Evolutionary conservation across 2,888 invertebrate genomes (phyloP).

Genomic region (Diarsia mendica): DNA sequence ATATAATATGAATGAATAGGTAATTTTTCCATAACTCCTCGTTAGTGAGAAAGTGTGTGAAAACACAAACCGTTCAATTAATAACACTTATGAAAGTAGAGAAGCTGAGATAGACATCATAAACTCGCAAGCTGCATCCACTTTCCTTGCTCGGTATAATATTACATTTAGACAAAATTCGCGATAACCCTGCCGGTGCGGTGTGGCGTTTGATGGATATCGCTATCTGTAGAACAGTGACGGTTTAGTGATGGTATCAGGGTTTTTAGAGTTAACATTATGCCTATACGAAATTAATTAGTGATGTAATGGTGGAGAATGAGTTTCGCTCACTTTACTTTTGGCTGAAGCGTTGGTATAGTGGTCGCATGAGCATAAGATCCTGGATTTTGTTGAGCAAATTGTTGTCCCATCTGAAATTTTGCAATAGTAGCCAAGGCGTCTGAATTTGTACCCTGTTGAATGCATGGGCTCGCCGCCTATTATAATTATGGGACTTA

Average conservation of each 20-base stretch:
- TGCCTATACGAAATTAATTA: conserved; percentile 6
- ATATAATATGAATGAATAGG: background rate
- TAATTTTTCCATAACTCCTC: background rate
- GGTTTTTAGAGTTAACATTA: conserved; percentile 22
- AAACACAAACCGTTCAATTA: conserved; percentile 32
- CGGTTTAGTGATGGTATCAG: conserved; percentile 38
- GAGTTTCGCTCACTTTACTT: too few relatives aligned
- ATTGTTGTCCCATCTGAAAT: too few relatives aligned
- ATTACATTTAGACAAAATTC: conserved; percentile 25
- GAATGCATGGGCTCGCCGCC: too few relatives aligned
- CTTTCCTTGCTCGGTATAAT: conserved; percentile 40
- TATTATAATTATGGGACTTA: too few relatives aligned
- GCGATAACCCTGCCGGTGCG: conserved; percentile 52
- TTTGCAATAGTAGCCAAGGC: too few relatives aligned
- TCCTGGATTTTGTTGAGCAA: too few relatives aligned
- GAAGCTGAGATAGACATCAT: conserved; percentile 33
- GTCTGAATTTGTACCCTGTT: too few relatives aligned
- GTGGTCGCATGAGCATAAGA: too few relatives aligned
- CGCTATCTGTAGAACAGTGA: conserved; percentile 39
- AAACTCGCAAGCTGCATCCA: conserved; percentile 5
- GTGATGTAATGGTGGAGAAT: background rate
- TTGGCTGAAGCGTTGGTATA: too few relatives aligned
- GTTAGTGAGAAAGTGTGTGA: conserved; percentile 20
- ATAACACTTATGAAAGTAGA: conserved; percentile 46
- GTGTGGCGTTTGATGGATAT: conserved; percentile 34